Evolutionary conservation across 1,140 invertebrate species (phyloP), one percentile per base, ranked within the genome.

Genomic region (Drosophila littoralis): DNA sequence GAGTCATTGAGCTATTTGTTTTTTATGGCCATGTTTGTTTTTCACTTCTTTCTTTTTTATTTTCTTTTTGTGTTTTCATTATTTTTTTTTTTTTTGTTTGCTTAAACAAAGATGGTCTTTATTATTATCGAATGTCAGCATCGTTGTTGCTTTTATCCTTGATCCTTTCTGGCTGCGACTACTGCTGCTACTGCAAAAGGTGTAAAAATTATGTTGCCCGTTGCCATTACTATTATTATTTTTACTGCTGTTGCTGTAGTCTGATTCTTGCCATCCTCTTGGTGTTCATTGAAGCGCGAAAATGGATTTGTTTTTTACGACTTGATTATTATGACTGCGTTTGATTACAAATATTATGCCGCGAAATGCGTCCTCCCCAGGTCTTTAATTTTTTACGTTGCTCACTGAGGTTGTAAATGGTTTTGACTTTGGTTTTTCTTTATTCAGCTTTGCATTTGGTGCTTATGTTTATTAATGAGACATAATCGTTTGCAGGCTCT

Each of bases 241-340:
- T 88, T 88, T 86, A 82, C 70, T 65, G 50, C 81, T 71, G 45
- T 58, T 76, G 48, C 72, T 58, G 54, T 43, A 59, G 58, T 63
- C 40, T 50, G 59, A 51, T 54, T 66, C 77, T 45, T 52, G 50
- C 22, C 17, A 60, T 43, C 43, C 36, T 61, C 61, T 61, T 52
- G 57, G 15, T 50, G 66, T 61, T 70, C 61, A 84, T 84, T 90
- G 74, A 84, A 89, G 85, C 81, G 84, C 85, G 75, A 90, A 89
- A 89, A 89, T 89, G 84, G 85, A 89, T 89, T 89, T 84, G 84
- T 89, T 89, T 88, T 88, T 89, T 89, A 89, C 84, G 84, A 89
- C 80, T 89, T 89, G 84, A 89, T 89, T 89, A 89, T 89, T 89
- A 89, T 89, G 84, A 81, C 84, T 90, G 85, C 84, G 81, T 90